Conservation (phyloP, 2,113 vertebrate genomes). For the Manacus vitellinus region DNA sequence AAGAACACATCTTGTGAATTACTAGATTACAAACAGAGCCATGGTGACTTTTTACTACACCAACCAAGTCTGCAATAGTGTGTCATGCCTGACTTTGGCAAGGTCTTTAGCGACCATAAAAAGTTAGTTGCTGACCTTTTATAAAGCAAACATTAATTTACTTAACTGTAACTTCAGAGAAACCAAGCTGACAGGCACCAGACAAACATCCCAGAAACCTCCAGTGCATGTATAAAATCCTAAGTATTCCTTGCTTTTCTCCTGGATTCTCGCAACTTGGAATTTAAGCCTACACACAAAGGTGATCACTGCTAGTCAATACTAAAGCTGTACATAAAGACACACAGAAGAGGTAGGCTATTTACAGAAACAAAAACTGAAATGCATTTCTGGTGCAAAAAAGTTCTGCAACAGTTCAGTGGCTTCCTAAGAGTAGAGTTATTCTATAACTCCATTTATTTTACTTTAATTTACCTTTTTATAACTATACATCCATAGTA, state of each 20-base stretch:
- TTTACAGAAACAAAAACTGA: not conserved
- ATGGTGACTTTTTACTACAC: not conserved
- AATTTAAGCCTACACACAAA: not conserved
- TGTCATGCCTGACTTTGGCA: not conserved
- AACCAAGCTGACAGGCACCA: not conserved
- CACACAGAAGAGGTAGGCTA: not conserved
- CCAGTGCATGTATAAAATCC: not conserved
- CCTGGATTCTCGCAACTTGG: not conserved
- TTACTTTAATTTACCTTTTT: not conserved
- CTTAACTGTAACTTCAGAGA: not conserved
- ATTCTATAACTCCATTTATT: not conserved
- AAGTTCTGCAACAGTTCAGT: not conserved
- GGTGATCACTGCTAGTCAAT: not conserved
- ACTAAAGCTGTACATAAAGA: not conserved
- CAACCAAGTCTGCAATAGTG: not conserved
- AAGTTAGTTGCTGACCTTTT: not conserved
- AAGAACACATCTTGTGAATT: not conserved
- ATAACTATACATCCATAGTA: not conserved
- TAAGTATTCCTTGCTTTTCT: not conserved
- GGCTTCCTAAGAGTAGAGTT: not conserved
- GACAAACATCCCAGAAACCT: not conserved
- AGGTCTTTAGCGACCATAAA: not conserved
- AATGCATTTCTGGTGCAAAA: not conserved
- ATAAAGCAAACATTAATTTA: not conserved
- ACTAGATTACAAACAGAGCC: not conserved